Base-by-base conservation (phyloP, 2,113 vertebrate species). In the Pholis gunnellus region DNA sequence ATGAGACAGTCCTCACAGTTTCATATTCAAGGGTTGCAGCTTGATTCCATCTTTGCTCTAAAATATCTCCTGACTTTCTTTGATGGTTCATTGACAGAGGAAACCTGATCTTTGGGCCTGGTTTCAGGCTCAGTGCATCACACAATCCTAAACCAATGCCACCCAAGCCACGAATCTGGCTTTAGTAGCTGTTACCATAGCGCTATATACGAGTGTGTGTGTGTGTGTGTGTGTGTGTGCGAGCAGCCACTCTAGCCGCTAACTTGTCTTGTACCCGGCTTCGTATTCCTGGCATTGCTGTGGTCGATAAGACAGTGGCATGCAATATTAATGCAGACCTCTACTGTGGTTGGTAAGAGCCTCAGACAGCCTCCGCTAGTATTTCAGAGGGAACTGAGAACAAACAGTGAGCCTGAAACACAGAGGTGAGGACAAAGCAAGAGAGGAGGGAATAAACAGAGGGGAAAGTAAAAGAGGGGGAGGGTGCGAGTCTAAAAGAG, bases 261-360 rank as follows among this genome's bases (percentile, higher is more conserved):
- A 89, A 91, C 88, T 89, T 88, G 86, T 85, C 87, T 90, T 84
- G 86, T 88, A 86, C 83, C 80, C 76, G 77, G 80, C 85, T 86
- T 87, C 94, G 94, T 95, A 92, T 95, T 93, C 91, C 92, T 92
- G 94, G 90, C 93, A 91, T 94, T 88, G 89, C 92, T 88, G 87
- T 94, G 93, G 95, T 97, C 96, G 95, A 95, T 94, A 93, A 94
- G 78, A 96, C 95, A 96, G 92, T 91, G 75, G 94, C 95, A 93
- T 98, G 95, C 97, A 99, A 99, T 97, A 97, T 98, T 97, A 98
- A 98, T 98, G 96, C 88, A 93, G 95, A 94, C 94, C 95, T 94
- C 95, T 94, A 92, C 93, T 96, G 96, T 96, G 96, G 96, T 97
- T 97, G 96, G 94, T 96, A 95, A 96, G 95, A 95, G 95, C 94